Percentiles rank a stretch among this genome's conserved stretches.
Evolutionary conservation across 2,888 invertebrate genomes (phyloP).

Genomic region (Cotesia congregata): DNA sequence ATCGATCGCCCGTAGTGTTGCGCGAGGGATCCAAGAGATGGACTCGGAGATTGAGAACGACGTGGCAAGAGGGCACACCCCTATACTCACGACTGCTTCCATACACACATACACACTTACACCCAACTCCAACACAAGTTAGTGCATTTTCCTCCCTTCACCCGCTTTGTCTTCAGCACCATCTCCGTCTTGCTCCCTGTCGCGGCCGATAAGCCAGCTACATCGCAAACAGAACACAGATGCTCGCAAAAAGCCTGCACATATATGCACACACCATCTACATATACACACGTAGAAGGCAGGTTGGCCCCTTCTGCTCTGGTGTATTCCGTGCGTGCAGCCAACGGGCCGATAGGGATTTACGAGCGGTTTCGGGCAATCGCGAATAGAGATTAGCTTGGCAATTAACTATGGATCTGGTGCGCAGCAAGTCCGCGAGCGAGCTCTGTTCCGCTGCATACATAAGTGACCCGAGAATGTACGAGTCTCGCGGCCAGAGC

Average conservation of each 20-base stretch:
- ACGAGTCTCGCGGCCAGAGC: slow-evolving; percentile 59
- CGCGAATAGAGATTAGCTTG: slow-evolving; percentile 70
- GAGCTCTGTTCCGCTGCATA: slow-evolving; percentile 46
- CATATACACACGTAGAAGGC: not conserved
- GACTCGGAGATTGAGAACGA: slow-evolving; percentile 35
- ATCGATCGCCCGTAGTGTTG: slow-evolving; percentile 44
- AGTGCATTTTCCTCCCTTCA: slow-evolving; percentile 11
- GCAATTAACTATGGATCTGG: slow-evolving; percentile 71
- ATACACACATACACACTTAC: not conserved
- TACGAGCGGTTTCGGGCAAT: slow-evolving; percentile 70
- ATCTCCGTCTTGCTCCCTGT: slow-evolving; percentile 26
- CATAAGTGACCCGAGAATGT: slow-evolving; percentile 58
- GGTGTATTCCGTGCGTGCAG: slow-evolving; percentile 54
- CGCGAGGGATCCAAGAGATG: slow-evolving; percentile 34
- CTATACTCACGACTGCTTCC: slow-evolving; percentile 3
- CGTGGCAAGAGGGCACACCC: slow-evolving; percentile 27
- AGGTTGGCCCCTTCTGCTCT: slow-evolving; percentile 15
- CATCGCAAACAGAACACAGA: no score
- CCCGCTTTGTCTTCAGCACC: slow-evolving; percentile 39
- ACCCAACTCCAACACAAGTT: no score
- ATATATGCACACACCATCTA: not conserved
- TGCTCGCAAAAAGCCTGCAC: not conserved
- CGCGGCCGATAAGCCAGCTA: no score
- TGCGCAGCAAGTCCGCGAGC: slow-evolving; percentile 54
- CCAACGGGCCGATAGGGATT: slow-evolving; percentile 68